phyloP scores from a whole-genome alignment of 2,113 vertebrate species.

The Tragelaphus imberbis region DNA sequence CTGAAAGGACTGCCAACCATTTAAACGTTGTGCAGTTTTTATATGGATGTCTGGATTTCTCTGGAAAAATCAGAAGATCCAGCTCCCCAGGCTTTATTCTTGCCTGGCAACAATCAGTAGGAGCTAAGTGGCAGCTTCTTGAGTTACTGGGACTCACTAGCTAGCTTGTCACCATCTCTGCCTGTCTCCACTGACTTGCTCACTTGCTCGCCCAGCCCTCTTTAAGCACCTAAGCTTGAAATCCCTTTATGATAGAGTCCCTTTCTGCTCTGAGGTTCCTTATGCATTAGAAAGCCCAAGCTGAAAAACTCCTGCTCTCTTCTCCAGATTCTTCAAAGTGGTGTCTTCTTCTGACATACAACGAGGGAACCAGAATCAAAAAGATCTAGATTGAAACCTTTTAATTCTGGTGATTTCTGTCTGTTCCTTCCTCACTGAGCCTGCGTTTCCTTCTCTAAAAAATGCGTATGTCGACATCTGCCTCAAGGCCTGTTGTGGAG shows the following conservation, averaged over 20 bases:
- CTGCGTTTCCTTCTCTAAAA: neutral
- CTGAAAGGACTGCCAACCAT: neutral
- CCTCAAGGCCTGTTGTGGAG: neutral
- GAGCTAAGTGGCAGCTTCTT: neutral
- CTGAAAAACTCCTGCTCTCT: neutral
- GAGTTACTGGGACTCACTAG: neutral
- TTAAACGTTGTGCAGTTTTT: neutral
- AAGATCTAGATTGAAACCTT: neutral
- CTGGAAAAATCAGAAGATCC: neutral
- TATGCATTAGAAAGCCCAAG: neutral
- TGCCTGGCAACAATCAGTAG: accelerated
- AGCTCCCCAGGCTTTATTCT: neutral
- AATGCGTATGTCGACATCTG: neutral
- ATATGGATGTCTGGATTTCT: neutral
- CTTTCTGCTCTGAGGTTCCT: neutral
- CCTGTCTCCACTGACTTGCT: neutral
- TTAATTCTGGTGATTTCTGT: neutral
- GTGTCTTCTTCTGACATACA: neutral
- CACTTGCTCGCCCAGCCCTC: neutral
- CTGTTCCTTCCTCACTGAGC: neutral
- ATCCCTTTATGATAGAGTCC: neutral
- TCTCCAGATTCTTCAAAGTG: neutral
- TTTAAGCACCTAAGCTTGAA: neutral
- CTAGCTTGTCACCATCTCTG: neutral
- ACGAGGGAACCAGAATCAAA: neutral